phyloP scores from a whole-genome alignment of 2,888 invertebrate genomes.

The Cordylochernes scorpioides region DNA sequence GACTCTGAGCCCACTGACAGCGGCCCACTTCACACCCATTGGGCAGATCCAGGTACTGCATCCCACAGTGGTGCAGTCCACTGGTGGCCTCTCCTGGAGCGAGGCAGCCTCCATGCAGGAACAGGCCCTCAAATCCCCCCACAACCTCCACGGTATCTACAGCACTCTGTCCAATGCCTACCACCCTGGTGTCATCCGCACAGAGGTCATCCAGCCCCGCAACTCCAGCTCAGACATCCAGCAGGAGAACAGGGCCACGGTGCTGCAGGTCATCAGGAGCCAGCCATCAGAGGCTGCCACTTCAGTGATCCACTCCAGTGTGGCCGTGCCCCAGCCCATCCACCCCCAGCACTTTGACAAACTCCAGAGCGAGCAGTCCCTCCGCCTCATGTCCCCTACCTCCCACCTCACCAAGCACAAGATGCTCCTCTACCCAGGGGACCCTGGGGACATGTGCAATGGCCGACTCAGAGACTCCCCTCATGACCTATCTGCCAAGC shows the following conservation, averaged over 20 bases:
- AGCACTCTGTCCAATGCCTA: too few species aligned
- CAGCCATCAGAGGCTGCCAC: constrained; percentile 6
- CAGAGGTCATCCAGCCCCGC: constrained; percentile 10
- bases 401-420: not conserved
- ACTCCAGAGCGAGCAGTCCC: not conserved
- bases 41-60: too few species aligned
- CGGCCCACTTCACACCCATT: constrained; percentile 23
- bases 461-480: too few species aligned
- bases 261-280: constrained; percentile 9
- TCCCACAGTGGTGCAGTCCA: constrained; percentile 15
- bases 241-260: constrained; percentile 9
- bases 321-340: not conserved
- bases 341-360: not conserved
- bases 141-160: too few species aligned
- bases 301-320: constrained; percentile 9
- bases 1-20: constrained; percentile 26
- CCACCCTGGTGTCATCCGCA: constrained; percentile 9
- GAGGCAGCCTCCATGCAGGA: constrained; percentile 6
- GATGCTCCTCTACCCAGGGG: not conserved
- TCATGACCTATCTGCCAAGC: too few species aligned
- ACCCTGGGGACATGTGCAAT: too few species aligned
- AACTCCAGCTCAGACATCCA: constrained; percentile 6
- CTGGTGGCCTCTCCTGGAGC: too few species aligned
- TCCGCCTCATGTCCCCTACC: not conserved
- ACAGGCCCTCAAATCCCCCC: constrained; percentile 2